These are phyloP conservation scores for Andrena flavipes DNA, from an alignment of 2,888 invertebrate genomes.

Conservation along the genomic window DNA sequence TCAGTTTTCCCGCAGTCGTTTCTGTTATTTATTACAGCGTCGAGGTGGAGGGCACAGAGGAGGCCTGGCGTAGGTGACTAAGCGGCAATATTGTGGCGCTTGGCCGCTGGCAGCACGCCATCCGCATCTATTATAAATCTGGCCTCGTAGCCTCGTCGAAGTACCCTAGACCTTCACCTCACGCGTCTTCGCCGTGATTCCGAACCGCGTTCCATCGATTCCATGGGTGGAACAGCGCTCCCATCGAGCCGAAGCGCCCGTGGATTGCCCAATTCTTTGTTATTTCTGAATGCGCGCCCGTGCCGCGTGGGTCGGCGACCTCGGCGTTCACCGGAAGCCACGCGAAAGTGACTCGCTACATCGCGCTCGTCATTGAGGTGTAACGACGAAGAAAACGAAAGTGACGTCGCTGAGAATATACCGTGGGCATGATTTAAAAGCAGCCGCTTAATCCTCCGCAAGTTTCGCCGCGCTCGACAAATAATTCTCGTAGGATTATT, in stretches of 20 bases:
- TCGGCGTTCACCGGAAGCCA: background rate
- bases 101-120: constrained; percentile 70
- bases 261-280: background rate
- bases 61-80: constrained; percentile 67
- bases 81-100: constrained; percentile 74
- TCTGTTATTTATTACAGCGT: constrained; percentile 63
- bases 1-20: constrained; percentile 58
- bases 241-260: background rate
- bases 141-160: constrained; percentile 55
- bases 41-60: constrained; percentile 62
- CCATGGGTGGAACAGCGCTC: constrained; percentile 6
- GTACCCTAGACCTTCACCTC: constrained; percentile 74
- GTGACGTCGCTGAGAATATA: background rate
- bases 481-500: background rate
- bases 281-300: background rate
- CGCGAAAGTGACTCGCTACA: background rate
- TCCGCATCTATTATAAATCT: constrained; percentile 73
- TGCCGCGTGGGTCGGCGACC: background rate
- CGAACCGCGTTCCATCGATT: constrained; percentile 29
- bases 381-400: background rate
- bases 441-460: background rate
- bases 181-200: constrained; percentile 34
- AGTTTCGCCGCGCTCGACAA: background rate
- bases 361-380: background rate
- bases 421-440: too few relatives aligned